Evolutionary conservation across 2,888 invertebrate genomes (phyloP), one percentile per base, ranked within the genome.

Genomic region (Trichopoda pennipes): DNA sequence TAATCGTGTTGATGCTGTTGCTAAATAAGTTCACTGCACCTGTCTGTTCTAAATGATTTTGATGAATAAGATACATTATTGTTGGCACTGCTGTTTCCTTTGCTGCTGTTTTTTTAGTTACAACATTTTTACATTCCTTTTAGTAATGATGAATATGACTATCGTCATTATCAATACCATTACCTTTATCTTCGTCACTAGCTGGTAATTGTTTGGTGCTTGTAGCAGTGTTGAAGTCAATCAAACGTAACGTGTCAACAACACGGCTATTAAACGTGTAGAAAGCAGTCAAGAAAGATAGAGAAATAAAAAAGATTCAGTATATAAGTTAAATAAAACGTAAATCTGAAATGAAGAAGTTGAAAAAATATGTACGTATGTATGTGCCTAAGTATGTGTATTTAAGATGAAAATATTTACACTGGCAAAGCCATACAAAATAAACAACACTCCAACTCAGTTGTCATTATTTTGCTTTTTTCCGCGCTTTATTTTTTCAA

Each of bases 1-100:
- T 75, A 16, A 56, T 63, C 17, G 38, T 35, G 12, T 63, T 70
- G 23, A 32, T 69, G 38, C n/a, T 68, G 21, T 47, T 51, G 61
- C 72, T 80, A 78, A 84, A 82, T 77, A 80, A 75, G 80, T 80
- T 82, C 80, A 80, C 49, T 82, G 84, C 82, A 80, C 84, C 81
- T 81, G 84, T 51, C 68, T 51, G 69, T 69, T 44, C 64, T 35
- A 70, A 78, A 64, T 64, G 58, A 21, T 72, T 56, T 14, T 74
- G 69, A 35, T 55, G 56, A 66, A 55, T 51, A 53, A 56, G 51
- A 23, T 32, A 58, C n/a, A 55, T 35, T 53, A 42, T 60, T 72
- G 44, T 32, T 51, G 2, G 12, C 35, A 12, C 12, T 21, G n/a
- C 38, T 66, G 47, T 32, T 55, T 19, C 6, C 61, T 16, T 17